Evolutionary conservation across 1,140 invertebrate genomes (phyloP).

Genomic region (Maconellicoccus hirsutus): DNA sequence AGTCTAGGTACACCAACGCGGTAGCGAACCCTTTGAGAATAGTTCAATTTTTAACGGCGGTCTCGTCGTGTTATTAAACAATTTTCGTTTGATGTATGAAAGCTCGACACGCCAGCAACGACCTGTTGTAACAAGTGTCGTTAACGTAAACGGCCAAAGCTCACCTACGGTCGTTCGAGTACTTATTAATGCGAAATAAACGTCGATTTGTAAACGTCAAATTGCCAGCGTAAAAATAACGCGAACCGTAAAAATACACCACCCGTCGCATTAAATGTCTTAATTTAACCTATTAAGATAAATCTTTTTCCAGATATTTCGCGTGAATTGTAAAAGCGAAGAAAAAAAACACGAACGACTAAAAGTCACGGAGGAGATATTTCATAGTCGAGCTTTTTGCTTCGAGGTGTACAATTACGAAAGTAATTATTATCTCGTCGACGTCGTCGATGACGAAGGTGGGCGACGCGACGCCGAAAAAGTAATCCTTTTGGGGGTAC

Average conservation of each 20-base stretch:
- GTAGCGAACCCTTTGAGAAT: background rate
- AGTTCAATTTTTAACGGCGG: background rate
- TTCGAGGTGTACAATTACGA: too few relatives aligned
- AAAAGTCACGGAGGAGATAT: background rate
- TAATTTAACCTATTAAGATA: background rate
- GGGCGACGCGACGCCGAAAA: too few relatives aligned
- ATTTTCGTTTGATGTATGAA: background rate
- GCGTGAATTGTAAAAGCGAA: background rate
- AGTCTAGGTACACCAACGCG: too few relatives aligned
- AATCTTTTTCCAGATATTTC: background rate
- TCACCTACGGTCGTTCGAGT: background rate
- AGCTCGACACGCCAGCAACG: background rate
- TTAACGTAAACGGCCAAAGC: background rate
- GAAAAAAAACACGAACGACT: background rate
- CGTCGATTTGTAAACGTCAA: background rate
- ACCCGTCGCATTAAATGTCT: background rate
- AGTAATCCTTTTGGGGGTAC: too few relatives aligned
- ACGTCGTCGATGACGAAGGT: too few relatives aligned
- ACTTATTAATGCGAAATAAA: background rate
- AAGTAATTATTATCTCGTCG: too few relatives aligned
- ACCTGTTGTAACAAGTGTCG: background rate
- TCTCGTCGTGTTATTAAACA: constrained; percentile 3
- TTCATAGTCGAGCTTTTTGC: background rate
- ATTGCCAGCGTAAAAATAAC: background rate
- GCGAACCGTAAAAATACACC: background rate